Evolutionary conservation across 2,888 invertebrate species (phyloP).

Genomic region (Troides helena): DNA sequence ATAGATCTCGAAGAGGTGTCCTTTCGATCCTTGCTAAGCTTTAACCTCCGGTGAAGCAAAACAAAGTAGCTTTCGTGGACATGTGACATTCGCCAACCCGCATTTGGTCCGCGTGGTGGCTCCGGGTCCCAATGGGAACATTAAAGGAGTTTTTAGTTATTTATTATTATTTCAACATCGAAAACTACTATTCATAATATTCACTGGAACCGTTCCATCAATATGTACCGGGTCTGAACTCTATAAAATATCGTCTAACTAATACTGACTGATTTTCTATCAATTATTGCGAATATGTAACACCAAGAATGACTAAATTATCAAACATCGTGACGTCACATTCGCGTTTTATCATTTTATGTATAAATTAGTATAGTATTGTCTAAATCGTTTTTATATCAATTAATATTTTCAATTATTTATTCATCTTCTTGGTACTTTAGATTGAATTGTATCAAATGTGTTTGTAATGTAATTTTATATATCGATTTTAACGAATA

Average conservation of each 20-base stretch:
- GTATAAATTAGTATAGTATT: not conserved
- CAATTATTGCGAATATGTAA: constrained; percentile 6
- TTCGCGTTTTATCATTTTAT: constrained; percentile 7
- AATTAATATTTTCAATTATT: not conserved
- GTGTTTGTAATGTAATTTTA: not conserved
- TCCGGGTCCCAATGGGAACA: too few relatives aligned
- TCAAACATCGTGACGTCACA: not conserved
- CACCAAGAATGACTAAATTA: not conserved
- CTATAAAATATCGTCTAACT: not conserved
- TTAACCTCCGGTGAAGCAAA: too few relatives aligned
- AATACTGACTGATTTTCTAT: constrained; percentile 22
- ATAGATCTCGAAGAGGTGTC: too few relatives aligned
- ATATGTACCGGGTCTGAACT: not conserved
- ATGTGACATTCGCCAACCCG: too few relatives aligned
- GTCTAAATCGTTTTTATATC: not conserved
- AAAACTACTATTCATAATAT: not conserved
- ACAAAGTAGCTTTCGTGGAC: too few relatives aligned
- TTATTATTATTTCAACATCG: not conserved
- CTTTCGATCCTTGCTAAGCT: too few relatives aligned
- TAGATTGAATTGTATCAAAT: not conserved
- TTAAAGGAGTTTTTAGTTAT: not conserved
- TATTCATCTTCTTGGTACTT: not conserved
- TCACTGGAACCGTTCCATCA: not conserved
- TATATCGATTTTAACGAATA: too few relatives aligned
- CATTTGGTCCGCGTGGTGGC: too few relatives aligned